Conservation (phyloP, 2,113 vertebrate species). For the Bubo blakistoni region DNA sequence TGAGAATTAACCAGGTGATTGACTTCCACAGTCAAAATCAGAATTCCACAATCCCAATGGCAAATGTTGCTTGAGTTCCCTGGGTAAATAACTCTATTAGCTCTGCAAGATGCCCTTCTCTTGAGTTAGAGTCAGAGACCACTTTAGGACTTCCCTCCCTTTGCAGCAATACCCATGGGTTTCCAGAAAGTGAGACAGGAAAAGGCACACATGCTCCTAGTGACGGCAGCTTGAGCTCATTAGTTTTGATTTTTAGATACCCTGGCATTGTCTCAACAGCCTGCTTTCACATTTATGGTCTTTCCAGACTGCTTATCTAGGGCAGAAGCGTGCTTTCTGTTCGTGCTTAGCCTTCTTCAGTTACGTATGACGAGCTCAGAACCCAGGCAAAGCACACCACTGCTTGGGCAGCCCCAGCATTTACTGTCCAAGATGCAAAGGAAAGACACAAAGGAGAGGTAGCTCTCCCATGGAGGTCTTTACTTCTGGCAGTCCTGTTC, state of each 20-base stretch:
- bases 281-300: background rate
- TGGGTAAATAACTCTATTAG: background rate
- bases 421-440: background rate
- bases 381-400: background rate
- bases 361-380: background rate
- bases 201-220: background rate
- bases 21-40: background rate
- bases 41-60: background rate
- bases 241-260: constrained; percentile 18
- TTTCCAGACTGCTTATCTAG: constrained; percentile 4
- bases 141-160: background rate
- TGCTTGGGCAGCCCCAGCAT: background rate
- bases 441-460: background rate
- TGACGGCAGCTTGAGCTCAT: constrained; percentile 40
- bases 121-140: background rate
- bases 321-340: background rate
- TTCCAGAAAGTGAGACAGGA: background rate
- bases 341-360: background rate
- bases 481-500: background rate
- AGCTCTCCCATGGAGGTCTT: background rate
- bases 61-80: background rate
- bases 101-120: background rate
- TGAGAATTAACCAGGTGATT: background rate
- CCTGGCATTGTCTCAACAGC: constrained; percentile 26
- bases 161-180: background rate